A percentile compares a stretch with the other conserved stretches of the same genome.
phyloP scores from a whole-genome alignment of 2,888 invertebrate genomes.

The Lasiommata megera region DNA sequence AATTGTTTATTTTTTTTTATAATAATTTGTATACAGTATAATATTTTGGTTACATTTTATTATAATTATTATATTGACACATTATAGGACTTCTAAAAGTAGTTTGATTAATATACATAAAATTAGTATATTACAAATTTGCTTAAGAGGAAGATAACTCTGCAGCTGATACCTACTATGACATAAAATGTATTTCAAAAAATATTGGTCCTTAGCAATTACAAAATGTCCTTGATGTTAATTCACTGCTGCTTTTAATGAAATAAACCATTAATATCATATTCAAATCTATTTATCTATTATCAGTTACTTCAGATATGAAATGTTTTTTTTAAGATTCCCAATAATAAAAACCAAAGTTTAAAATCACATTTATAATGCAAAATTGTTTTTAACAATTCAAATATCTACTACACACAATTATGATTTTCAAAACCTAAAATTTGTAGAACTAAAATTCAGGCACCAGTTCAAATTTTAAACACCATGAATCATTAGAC shows the following conservation, averaged over 20 bases:
- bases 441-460: conserved; percentile 27
- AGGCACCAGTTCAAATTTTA: conserved; percentile 30
- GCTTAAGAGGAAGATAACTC: conserved; percentile 21
- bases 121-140: conserved; percentile 68
- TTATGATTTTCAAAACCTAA: conserved; percentile 19
- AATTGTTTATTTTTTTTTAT: conserved; percentile 68
- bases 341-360: conserved; percentile 1
- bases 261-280: conserved; percentile 43
- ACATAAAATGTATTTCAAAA: conserved; percentile 38
- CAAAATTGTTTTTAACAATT: conserved; percentile 14
- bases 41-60: conserved; percentile 76
- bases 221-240: not conserved
- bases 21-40: conserved; percentile 75
- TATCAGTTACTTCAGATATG: not conserved
- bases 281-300: conserved; percentile 35
- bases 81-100: conserved; percentile 72
- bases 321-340: not conserved
- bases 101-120: conserved; percentile 76
- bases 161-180: conserved; percentile 2
- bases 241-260: conserved; percentile 8
- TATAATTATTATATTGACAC: conserved; percentile 67
- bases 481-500: conserved; percentile 26
- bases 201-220: conserved; percentile 65
- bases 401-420: conserved; percentile 1
- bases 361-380: conserved; percentile 5